A percentile compares a stretch with the other conserved stretches of the same genome.
These are phyloP conservation scores for Tanytarsus gracilentus DNA, from an alignment of 2,888 invertebrate genomes.

Conservation along the genomic window DNA sequence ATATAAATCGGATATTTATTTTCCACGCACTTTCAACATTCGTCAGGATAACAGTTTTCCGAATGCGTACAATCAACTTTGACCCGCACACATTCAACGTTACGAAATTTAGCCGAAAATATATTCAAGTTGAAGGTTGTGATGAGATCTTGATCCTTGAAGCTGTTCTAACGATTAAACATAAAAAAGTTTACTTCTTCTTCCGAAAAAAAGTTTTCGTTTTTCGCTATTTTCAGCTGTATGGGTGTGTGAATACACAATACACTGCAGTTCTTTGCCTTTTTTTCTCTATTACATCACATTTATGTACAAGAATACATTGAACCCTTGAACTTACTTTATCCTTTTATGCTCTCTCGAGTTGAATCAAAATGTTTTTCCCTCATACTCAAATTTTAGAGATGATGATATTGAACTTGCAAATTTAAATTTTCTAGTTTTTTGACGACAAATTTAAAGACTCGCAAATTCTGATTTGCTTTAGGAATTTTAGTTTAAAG, in stretches of 20 bases:
- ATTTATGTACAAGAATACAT: neutral
- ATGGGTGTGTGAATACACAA: neutral
- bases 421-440: too few relatives aligned
- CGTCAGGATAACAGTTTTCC: neutral
- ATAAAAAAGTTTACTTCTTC: neutral
- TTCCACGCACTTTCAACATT: constrained; percentile 1
- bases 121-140: constrained; percentile 28
- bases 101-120: neutral
- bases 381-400: too few relatives aligned
- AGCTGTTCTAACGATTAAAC: neutral
- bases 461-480: too few relatives aligned
- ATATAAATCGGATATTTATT: neutral
- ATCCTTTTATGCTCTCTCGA: too few relatives aligned
- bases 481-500: too few relatives aligned
- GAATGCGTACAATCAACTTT: constrained; percentile 25
- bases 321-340: constrained; percentile 10
- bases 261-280: constrained; percentile 8
- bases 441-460: too few relatives aligned
- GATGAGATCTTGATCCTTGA: constrained; percentile 9
- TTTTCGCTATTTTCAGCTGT: constrained; percentile 4
- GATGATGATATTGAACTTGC: too few relatives aligned
- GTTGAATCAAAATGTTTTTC: too few relatives aligned
- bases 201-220: neutral
- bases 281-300: constrained; percentile 3
- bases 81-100: neutral